phyloP scores from a whole-genome alignment of 1,140 invertebrate genomes.

The Papilio dardanus region DNA sequence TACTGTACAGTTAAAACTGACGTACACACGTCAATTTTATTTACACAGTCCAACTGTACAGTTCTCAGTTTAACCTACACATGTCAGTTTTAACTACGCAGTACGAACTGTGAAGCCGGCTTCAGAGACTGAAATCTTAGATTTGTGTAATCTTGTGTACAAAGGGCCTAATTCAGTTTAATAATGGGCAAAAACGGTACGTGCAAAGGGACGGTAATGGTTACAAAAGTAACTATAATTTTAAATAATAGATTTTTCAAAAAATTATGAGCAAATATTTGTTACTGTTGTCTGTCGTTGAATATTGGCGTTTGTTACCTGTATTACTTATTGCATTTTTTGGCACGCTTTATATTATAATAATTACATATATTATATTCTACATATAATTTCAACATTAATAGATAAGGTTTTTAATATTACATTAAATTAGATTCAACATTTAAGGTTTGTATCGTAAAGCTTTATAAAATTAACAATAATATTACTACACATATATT shows the following conservation, averaged over 20 bases:
- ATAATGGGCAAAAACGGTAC: neutral
- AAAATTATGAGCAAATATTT: slow-evolving; percentile 31
- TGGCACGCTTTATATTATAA: slow-evolving; percentile 63
- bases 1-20: too few relatives aligned
- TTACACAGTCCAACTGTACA: too few relatives aligned
- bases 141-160: too few relatives aligned
- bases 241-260: neutral
- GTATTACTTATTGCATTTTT: slow-evolving; percentile 73
- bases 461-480: slow-evolving; percentile 64
- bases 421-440: slow-evolving; percentile 52
- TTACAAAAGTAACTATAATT: slow-evolving; percentile 22
- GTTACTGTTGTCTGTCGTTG: slow-evolving; percentile 38
- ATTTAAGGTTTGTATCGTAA: slow-evolving; percentile 54
- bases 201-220: slow-evolving; percentile 28
- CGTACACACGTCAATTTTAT: too few relatives aligned
- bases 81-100: too few relatives aligned
- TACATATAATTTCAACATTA: slow-evolving; percentile 60
- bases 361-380: slow-evolving; percentile 54
- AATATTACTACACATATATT: slow-evolving; percentile 48
- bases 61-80: too few relatives aligned
- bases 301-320: slow-evolving; percentile 66
- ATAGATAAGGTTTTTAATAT: slow-evolving; percentile 63
- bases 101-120: too few relatives aligned
- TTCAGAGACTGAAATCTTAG: too few relatives aligned
- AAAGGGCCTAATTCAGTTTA: too few relatives aligned